Conservation (phyloP, 1,140 invertebrate species). For the Laupala kohalensis region DNA sequence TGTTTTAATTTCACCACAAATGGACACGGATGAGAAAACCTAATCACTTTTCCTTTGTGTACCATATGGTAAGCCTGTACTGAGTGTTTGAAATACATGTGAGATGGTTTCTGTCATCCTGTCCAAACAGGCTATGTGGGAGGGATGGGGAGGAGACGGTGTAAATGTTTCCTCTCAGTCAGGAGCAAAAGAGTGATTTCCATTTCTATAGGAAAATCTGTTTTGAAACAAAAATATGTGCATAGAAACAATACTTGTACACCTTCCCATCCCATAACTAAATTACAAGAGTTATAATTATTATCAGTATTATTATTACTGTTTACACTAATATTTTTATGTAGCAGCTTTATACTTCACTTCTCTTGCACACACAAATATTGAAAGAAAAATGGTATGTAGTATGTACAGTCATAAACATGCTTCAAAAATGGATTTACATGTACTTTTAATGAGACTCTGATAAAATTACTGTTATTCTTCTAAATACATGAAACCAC, state of each 20-base stretch:
- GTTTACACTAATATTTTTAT: not conserved
- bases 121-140: not conserved
- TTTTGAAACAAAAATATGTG: not conserved
- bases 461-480: not conserved
- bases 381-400: not conserved
- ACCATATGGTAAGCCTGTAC: not conserved
- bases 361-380: not conserved
- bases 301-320: not conserved
- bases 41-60: not conserved
- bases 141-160: not conserved
- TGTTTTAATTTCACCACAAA: not conserved
- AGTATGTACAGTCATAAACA: not conserved
- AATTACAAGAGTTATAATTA: not conserved
- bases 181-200: not conserved
- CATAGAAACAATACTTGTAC: not conserved
- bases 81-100: not conserved
- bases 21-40: not conserved
- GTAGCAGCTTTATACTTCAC: not conserved
- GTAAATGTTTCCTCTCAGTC: not conserved
- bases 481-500: not conserved
- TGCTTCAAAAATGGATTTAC: not conserved
- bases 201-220: not conserved
- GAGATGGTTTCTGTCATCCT: not conserved
- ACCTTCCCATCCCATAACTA: not conserved
- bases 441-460: not conserved